Conservation (phyloP, 1,140 invertebrate species). For the Pseudomyrmex cubaensis region DNA sequence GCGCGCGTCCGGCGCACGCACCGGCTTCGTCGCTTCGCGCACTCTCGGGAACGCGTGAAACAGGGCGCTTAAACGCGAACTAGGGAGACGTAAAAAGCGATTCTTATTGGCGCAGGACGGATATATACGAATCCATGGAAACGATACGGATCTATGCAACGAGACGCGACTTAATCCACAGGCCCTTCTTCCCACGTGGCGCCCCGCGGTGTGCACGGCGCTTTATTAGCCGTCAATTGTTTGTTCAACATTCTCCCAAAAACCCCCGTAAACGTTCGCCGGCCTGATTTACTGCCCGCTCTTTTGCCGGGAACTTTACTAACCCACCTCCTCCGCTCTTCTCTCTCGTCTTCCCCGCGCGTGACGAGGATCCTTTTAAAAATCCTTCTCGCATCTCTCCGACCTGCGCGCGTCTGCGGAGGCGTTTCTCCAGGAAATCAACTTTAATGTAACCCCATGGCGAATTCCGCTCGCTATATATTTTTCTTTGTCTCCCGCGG, state of each 20-base stretch:
- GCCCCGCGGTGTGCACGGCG: constrained; percentile 80
- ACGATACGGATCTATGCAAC: constrained; percentile 59
- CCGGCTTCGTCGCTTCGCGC: too few species aligned
- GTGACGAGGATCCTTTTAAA: constrained; percentile 69
- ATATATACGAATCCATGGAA: constrained; percentile 26
- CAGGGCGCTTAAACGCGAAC: constrained; percentile 17
- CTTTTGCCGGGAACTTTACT: constrained; percentile 54
- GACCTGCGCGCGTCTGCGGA: constrained; percentile 56
- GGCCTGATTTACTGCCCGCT: constrained; percentile 82
- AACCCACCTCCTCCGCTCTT: constrained; percentile 70
- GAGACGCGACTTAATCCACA: constrained; percentile 72
- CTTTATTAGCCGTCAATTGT: constrained; percentile 86
- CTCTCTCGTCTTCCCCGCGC: constrained; percentile 74
- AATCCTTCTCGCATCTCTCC: constrained; percentile 46
- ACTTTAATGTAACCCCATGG: constrained; percentile 43
- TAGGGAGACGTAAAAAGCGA: constrained; percentile 50
- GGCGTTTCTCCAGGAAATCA: constrained; percentile 72
- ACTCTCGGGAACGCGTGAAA: background rate
- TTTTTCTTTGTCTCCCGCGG: background rate
- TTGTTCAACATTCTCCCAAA: constrained; percentile 85
- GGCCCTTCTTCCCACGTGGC: constrained; percentile 82
- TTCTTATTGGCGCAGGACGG: constrained; percentile 55
- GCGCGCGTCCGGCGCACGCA: background rate
- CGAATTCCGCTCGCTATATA: constrained; percentile 54
- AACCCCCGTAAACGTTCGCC: constrained; percentile 83